These are phyloP conservation scores for Tor tambroides DNA, from an alignment of 2,113 vertebrate species.

Conservation along the genomic window DNA sequence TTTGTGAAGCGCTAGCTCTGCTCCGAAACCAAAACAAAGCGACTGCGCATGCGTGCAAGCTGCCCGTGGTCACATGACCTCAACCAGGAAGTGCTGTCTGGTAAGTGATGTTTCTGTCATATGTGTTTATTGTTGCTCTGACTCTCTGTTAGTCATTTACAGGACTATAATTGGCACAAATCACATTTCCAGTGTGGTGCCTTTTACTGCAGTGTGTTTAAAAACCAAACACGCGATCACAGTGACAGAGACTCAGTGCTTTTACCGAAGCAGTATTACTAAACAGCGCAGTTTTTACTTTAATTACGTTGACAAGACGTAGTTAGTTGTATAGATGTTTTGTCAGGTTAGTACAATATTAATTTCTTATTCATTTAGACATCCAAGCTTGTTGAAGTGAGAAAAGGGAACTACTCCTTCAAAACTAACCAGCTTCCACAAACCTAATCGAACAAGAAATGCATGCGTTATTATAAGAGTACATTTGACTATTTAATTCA, in stretches of 20 bases:
- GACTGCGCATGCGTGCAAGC: slow-evolving; percentile 13
- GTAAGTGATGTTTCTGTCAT: slow-evolving; percentile 37
- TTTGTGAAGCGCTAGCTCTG: neutral
- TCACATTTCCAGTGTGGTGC: neutral
- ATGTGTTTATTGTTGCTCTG: neutral
- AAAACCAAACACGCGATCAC: neutral
- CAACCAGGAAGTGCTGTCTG: slow-evolving; percentile 49
- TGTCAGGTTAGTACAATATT: neutral
- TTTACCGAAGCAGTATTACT: neutral
- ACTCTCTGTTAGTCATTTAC: neutral
- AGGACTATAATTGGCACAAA: neutral
- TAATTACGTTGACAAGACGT: neutral
- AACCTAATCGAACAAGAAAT: neutral
- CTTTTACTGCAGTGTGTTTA: neutral
- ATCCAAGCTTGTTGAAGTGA: neutral
- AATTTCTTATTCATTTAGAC: neutral
- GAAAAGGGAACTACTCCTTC: neutral
- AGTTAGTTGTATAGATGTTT: neutral
- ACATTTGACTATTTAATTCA: neutral
- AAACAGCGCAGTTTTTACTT: neutral
- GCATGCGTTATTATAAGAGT: neutral
- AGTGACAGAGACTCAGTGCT: neutral
- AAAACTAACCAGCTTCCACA: neutral
- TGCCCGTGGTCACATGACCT: slow-evolving; percentile 22
- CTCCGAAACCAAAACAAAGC: neutral